Evolutionary conservation across 2,888 invertebrate genomes (phyloP), one percentile per base, ranked within the genome.

Genomic region (Cryptocheilus praepositus): DNA sequence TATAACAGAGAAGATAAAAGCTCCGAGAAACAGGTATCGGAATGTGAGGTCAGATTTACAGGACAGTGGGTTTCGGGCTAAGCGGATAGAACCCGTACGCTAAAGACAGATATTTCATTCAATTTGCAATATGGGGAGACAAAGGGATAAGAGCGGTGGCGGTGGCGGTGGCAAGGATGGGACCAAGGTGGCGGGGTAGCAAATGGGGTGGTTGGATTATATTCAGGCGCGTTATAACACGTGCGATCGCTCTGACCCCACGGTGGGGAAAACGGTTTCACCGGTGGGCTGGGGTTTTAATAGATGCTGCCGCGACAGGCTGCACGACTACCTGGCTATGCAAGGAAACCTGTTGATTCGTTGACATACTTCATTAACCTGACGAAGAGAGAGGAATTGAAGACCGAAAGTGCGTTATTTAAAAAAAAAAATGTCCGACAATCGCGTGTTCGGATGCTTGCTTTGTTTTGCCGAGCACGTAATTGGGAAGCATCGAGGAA

Each of bases 301-400:
- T 72, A 79, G 64, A 56, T 66, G 56, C 49, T 57, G 61, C 49
- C 43, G 49, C 53, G 49, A 52, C 59, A 16, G 16, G 13, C 55
- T 51, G 22, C 58, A 60, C 61, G 28, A 54, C 54, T 25, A 15
- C 43, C 15, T 15, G 19, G 56, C 56, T 44, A 19, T 43, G 43
- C 64, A 63, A 71, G 69, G 68, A 71, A 79, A 83, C 76, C 81
- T 82, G 80, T 83, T 81, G 81, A 81, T 81, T 81, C 80, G 69
- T 82, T 77, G 77, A 74, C 67, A 72, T 70, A 69, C 59, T 73
- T 80, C 67, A 71, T 77, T 80, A 73, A 66, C 19, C 43, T 63
- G 52, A 58, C 55, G 54, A 44, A 43, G 55, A n/a, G 49, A 49
- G 16, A 49, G 16, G 49, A 49, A 49, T 5, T 18, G 49, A 49